Base-by-base conservation (phyloP, 2,888 invertebrate species). In the Mamestra brassicae region DNA sequence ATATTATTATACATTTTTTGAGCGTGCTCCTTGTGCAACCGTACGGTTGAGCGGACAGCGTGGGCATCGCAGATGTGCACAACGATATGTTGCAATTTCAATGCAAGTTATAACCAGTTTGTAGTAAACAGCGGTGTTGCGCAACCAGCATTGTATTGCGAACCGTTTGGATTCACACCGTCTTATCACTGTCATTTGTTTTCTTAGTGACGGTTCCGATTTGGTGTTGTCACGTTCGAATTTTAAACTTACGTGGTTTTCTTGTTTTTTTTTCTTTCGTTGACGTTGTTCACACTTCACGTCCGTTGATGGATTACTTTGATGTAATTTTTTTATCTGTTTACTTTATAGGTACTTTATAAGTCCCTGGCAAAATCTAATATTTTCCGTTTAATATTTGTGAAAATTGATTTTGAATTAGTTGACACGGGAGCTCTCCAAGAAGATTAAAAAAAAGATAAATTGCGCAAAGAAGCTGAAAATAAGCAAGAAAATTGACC, bases 11-110 rank as follows among this genome's bases (percentile, higher is more conserved):
- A 70, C n/a, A 61, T 71, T 84, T 83, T 85, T 86, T 81, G 60
- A 78, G 76, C 74, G 69, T 81, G 80, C 77, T 54, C 50, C 80
- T 89, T 89, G 84, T 84, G 84, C 84, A 88, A 87, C 58, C 26
- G 38, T 63, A 76, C 78, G 80, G 82, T 82, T 71, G 85, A 86
- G 77, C 76, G 87, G 81, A 69, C 84, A 81, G 87, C 83, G 89
- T 89, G 85, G 90, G 85, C 80, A 81, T 80, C 83, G 71, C 85
- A 90, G 88, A 90, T 90, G 89, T 87, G 85, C 87, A 85, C 85
- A 80, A 80, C 81, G 69, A 78, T 78, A 80, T 90, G 87, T 90
- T 88, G 91, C 88, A 91, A 91, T 84, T 84, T 84, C 89, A 90
- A 81, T 90, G 87, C 88, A 83, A 85, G 84, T 85, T 84, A 88